A percentile compares a stretch with the other conserved stretches of the same genome.
Conservation (phyloP, 2,113 vertebrate species). For the Sigmodon hispidus region DNA sequence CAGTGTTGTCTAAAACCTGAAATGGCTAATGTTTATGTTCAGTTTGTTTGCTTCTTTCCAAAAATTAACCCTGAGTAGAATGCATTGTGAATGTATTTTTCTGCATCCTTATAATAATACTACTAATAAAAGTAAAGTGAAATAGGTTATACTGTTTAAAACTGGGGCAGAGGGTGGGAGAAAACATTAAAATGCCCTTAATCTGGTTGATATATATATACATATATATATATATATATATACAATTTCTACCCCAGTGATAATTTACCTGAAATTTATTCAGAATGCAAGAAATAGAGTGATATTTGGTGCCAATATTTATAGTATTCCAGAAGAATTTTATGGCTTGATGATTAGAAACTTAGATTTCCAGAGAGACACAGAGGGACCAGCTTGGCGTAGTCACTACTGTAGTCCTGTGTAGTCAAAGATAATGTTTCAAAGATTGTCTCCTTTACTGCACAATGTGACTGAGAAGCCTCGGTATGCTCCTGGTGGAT, state of each 20-base stretch:
- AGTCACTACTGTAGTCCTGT: not conserved
- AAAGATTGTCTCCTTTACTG: slow-evolving; percentile 22
- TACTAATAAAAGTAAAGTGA: slow-evolving; percentile 47
- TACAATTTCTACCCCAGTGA: slow-evolving; percentile 20
- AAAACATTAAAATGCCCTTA: slow-evolving; percentile 26
- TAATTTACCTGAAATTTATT: slow-evolving; percentile 36
- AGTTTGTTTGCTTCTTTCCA: slow-evolving; percentile 82
- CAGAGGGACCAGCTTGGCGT: not conserved
- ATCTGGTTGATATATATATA: slow-evolving; percentile 25
- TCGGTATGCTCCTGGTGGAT: not conserved
- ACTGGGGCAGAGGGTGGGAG: not conserved
- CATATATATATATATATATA: no score
- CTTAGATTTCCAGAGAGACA: not conserved
- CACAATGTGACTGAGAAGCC: slow-evolving; percentile 56
- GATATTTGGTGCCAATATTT: not conserved
- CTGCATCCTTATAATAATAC: slow-evolving; percentile 71
- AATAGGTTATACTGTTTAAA: slow-evolving; percentile 12
- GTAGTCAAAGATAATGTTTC: not conserved
- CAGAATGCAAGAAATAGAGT: not conserved
- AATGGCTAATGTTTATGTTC: slow-evolving; percentile 83
- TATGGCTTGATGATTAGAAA: slow-evolving; percentile 42
- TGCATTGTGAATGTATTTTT: slow-evolving; percentile 74
- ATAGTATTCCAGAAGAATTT: slow-evolving; percentile 48
- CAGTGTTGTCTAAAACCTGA: slow-evolving; percentile 82
- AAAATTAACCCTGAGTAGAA: slow-evolving; percentile 80